Percentiles rank a stretch among this genome's conserved stretches.
phyloP scores from a whole-genome alignment of 2,888 invertebrate species.

The Stegophylla sp. region DNA sequence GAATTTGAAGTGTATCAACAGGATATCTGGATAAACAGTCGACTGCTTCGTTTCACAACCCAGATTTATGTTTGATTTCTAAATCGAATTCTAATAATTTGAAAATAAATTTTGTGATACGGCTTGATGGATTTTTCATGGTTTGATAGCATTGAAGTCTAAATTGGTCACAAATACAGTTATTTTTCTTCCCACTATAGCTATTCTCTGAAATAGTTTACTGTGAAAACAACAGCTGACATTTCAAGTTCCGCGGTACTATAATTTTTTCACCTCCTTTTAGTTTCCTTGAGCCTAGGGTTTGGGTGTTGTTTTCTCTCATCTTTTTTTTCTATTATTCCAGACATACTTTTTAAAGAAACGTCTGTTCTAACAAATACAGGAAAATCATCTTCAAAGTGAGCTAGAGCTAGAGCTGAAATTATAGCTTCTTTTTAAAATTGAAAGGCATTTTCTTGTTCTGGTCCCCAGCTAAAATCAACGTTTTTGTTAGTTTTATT shows the following conservation, averaged over 20 bases:
- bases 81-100: conserved; percentile 36
- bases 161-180: neutral
- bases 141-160: conserved; percentile 1
- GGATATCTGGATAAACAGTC: conserved; percentile 17
- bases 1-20: no score
- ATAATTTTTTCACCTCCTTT: conserved; percentile 6
- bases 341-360: neutral
- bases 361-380: conserved; percentile 5
- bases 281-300: neutral
- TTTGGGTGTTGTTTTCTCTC: no score
- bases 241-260: neutral
- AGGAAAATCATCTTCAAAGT: neutral
- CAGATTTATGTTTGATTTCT: neutral
- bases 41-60: neutral
- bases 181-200: conserved; percentile 17
- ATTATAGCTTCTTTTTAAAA: conserved; percentile 2
- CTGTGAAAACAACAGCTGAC: neutral
- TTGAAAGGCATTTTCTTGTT: neutral
- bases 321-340: no score
- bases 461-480: neutral
- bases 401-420: neutral
- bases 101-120: conserved; percentile 28
- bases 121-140: conserved; percentile 12
- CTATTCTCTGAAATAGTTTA: conserved; percentile 18
- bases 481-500: conserved; percentile 32